Conservation (phyloP, 1,140 invertebrate species). For the Pogonognathellus flavescens region DNA sequence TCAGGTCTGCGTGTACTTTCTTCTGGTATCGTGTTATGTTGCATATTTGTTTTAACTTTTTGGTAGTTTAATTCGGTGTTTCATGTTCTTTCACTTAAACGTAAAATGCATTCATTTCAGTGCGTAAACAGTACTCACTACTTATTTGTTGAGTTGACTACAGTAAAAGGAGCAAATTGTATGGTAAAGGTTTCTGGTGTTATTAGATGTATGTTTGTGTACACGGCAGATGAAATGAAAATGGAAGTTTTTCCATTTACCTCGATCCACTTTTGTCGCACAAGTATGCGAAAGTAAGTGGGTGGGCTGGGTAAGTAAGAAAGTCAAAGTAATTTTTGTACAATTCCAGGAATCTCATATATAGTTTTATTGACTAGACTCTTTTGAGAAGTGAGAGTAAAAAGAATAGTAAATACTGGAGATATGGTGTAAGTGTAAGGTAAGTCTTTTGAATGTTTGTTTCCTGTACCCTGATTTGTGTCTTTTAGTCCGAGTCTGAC, state of each 20-base stretch:
- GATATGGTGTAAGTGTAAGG: background rate
- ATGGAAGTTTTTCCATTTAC: constrained; percentile 23
- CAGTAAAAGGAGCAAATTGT: too few relatives aligned
- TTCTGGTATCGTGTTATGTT: too few relatives aligned
- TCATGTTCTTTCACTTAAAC: too few relatives aligned
- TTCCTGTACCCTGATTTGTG: constrained; percentile 23
- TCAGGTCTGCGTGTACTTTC: too few relatives aligned
- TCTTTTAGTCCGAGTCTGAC: constrained; percentile 20
- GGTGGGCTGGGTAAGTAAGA: background rate
- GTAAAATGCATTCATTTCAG: too few relatives aligned
- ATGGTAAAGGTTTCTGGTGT: too few relatives aligned
- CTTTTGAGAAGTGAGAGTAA: background rate
- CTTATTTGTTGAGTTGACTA: too few relatives aligned
- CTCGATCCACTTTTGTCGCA: background rate
- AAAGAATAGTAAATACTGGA: constrained; percentile 10
- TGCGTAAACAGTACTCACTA: too few relatives aligned
- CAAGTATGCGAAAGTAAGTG: constrained; percentile 1
- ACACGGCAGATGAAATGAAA: background rate
- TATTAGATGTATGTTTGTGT: too few relatives aligned
- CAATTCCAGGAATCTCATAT: background rate
- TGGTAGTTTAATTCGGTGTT: too few relatives aligned
- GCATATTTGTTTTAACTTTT: too few relatives aligned
- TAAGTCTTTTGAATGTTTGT: constrained; percentile 9
- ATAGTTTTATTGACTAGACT: background rate
- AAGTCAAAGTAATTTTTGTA: background rate